Evolutionary conservation across 2,888 invertebrate genomes (phyloP).

Genomic region (Stenodera caucasica): DNA sequence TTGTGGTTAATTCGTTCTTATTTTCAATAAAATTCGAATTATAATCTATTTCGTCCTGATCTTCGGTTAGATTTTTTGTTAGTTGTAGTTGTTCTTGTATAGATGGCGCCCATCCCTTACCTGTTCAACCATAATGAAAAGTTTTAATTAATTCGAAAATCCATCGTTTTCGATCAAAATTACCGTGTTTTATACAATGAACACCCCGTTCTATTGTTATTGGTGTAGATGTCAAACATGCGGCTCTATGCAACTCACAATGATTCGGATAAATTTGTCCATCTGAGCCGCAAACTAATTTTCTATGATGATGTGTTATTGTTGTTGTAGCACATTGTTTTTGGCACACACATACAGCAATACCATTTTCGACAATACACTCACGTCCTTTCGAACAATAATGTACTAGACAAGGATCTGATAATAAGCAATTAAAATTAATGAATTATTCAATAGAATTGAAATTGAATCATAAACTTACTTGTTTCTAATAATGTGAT

Average conservation of each 20-base stretch:
- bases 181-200: constrained; percentile 57
- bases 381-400: constrained; percentile 69
- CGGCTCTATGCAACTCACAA: constrained; percentile 67
- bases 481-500: constrained; percentile 55
- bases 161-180: constrained; percentile 11
- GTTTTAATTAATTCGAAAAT: constrained; percentile 10
- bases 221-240: constrained; percentile 60
- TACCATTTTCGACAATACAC: constrained; percentile 59
- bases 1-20: neutral
- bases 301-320: constrained; percentile 58
- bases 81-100: constrained; percentile 35
- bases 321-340: constrained; percentile 59
- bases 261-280: constrained; percentile 69
- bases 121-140: constrained; percentile 31
- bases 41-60: constrained; percentile 50
- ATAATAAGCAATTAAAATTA: constrained; percentile 22
- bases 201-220: constrained; percentile 61
- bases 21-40: constrained; percentile 16
- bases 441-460: neutral
- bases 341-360: constrained; percentile 65
- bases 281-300: constrained; percentile 68
- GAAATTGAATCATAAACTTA: constrained; percentile 39
- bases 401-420: constrained; percentile 67
- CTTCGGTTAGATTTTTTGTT: constrained; percentile 39
- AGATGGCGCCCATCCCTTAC: constrained; percentile 52